phyloP scores from a whole-genome alignment of 1,140 invertebrate species.

The Penaeus indicus region DNA sequence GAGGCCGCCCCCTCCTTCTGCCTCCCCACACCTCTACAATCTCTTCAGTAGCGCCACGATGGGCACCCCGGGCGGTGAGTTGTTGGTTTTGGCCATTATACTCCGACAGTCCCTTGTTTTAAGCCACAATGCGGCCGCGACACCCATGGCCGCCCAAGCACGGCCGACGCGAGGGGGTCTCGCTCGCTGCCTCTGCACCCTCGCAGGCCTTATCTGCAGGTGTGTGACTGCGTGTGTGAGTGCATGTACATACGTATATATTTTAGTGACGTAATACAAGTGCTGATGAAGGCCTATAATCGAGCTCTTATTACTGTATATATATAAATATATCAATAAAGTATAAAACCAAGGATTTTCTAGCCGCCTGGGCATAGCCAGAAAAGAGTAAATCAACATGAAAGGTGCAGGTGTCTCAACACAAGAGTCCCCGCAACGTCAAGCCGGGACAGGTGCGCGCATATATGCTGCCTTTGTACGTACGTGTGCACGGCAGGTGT shows the following conservation, averaged over 20 bases:
- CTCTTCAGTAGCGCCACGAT: background rate
- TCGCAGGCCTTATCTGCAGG: background rate
- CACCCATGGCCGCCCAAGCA: slow-evolving; percentile 38
- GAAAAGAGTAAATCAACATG: too few relatives aligned
- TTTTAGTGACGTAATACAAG: too few relatives aligned
- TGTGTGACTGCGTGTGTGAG: background rate
- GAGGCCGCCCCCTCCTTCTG: background rate
- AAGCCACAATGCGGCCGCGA: slow-evolving; percentile 20
- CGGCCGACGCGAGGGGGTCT: background rate
- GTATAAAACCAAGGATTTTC: too few relatives aligned
- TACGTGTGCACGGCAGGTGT: too few relatives aligned
- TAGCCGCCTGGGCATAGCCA: too few relatives aligned
- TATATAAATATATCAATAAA: too few relatives aligned
- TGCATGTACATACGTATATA: background rate
- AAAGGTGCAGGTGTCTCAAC: background rate
- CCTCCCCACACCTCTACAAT: background rate
- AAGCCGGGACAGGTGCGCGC: background rate
- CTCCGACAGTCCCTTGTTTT: slow-evolving; percentile 28
- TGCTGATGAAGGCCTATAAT: too few relatives aligned
- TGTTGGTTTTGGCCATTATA: slow-evolving; percentile 21
- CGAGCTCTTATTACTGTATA: too few relatives aligned
- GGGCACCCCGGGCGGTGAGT: background rate
- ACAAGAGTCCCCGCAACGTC: background rate
- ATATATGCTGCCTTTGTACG: too few relatives aligned
- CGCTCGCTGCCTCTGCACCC: background rate